Evolutionary conservation across 2,797 vertebrate species (phyloP).

Genomic region (Novumbra hubbsi): DNA sequence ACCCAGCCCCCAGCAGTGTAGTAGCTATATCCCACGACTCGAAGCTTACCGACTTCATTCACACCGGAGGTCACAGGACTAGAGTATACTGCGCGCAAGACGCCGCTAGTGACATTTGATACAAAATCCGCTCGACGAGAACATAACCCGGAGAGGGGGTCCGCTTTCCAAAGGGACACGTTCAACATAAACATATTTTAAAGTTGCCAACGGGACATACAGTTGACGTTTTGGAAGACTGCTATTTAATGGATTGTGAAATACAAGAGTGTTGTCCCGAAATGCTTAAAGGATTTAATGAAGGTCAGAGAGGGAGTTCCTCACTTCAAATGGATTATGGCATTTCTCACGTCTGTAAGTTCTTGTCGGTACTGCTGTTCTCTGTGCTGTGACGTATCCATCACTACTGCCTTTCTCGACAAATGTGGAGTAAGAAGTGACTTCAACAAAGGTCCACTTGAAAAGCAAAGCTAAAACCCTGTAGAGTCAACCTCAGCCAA

Average conservation of each 20-base stretch:
- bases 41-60: constrained; percentile 53
- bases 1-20: background rate
- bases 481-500: background rate
- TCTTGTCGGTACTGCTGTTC: background rate
- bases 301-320: constrained; percentile 4
- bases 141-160: background rate
- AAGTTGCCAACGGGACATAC: background rate
- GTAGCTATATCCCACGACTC: constrained; percentile 52
- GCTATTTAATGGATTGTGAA: background rate
- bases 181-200: background rate
- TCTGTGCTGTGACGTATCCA: background rate
- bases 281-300: constrained; percentile 7
- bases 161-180: background rate
- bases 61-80: constrained; percentile 40
- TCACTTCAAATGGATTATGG: background rate
- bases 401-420: constrained; percentile 18
- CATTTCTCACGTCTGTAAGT: constrained; percentile 16
- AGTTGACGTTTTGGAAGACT: constrained; percentile 3
- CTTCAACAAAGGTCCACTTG: constrained; percentile 2
- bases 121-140: constrained; percentile 1
- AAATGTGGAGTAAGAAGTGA: constrained; percentile 20
- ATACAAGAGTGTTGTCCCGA: background rate
- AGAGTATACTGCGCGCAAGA: constrained; percentile 13
- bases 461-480: background rate
- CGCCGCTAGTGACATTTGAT: background rate